Conservation (phyloP, 2,113 vertebrate genomes). For the Festucalex cinctus region DNA sequence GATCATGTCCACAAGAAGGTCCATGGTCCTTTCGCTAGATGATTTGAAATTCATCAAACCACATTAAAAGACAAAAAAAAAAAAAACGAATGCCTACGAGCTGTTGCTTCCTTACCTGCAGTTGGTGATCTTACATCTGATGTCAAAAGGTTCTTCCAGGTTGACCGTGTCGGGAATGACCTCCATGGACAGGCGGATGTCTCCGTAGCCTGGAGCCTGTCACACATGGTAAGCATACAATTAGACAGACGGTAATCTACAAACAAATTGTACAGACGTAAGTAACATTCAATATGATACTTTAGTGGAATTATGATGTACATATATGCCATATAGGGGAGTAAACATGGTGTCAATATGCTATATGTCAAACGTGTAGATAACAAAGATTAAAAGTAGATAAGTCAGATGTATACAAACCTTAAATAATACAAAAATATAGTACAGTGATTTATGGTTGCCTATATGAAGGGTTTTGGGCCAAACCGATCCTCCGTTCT, state of each 20-base stretch:
- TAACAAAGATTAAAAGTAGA: no score
- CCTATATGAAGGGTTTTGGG: no score
- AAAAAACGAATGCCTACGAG: no score
- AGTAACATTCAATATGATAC: neutral
- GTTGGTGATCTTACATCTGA: slow-evolving; percentile 98
- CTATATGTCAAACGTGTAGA: no score
- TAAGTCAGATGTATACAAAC: no score
- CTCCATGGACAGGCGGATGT: slow-evolving; percentile 92
- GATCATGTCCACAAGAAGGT: slow-evolving; percentile 95
- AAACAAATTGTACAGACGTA: no score
- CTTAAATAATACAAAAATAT: no score
- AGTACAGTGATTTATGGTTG: no score
- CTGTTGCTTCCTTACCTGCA: slow-evolving; percentile 82
- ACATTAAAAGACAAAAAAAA: neutral
- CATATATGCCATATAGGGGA: no score
- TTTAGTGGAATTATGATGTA: neutral
- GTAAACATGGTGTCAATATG: no score
- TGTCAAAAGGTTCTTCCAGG: slow-evolving; percentile 94
- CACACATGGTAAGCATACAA: neutral
- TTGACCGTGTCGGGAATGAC: slow-evolving; percentile 93
- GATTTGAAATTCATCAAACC: slow-evolving; percentile 2
- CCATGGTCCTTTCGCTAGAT: slow-evolving; percentile 94
- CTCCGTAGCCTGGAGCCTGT: slow-evolving; percentile 96
- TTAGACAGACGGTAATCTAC: neutral
- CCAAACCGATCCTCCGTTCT: no score